A percentile compares a stretch with the other conserved stretches of the same genome.
These are phyloP conservation scores for Alethe castanea DNA, from an alignment of 2,113 vertebrate genomes.

Conservation along the genomic window DNA sequence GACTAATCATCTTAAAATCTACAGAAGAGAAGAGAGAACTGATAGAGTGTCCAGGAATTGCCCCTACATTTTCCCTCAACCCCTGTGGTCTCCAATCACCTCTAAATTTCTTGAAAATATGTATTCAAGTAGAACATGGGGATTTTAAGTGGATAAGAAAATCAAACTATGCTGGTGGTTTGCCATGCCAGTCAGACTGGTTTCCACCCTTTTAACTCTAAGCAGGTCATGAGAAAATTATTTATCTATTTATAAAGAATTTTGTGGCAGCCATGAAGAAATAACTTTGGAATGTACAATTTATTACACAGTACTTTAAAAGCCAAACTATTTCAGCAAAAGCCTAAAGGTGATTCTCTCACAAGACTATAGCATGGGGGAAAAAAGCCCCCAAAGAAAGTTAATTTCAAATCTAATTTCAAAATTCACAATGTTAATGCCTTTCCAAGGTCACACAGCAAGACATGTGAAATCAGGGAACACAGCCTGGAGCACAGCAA, in stretches of 20 bases:
- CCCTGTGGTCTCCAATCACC: rapidly evolving
- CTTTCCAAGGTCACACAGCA: slow-evolving; percentile 38
- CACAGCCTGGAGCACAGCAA: slow-evolving; percentile 10
- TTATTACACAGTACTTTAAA: not conserved
- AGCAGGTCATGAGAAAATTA: not conserved
- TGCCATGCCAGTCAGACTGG: not conserved
- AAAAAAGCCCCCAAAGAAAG: not conserved
- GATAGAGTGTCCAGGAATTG: no score
- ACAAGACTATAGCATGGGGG: not conserved
- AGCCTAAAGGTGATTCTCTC: slow-evolving; percentile 24
- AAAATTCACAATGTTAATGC: slow-evolving; percentile 6
- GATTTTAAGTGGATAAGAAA: not conserved
- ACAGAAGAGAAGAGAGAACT: not conserved
- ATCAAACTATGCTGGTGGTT: not conserved
- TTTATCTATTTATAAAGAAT: not conserved
- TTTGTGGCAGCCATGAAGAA: not conserved
- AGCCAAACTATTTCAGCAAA: slow-evolving; percentile 14
- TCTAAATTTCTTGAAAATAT: not conserved
- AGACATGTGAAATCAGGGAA: slow-evolving; percentile 3
- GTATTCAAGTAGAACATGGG: rapidly evolving
- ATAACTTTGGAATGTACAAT: not conserved
- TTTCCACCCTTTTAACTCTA: not conserved
- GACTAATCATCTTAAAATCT: not conserved
- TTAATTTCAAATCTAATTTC: slow-evolving; percentile 48
- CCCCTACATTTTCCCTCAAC: not conserved